Evolutionary conservation across 2,113 vertebrate genomes (phyloP).

Genomic region (Pleuronectes platessa): DNA sequence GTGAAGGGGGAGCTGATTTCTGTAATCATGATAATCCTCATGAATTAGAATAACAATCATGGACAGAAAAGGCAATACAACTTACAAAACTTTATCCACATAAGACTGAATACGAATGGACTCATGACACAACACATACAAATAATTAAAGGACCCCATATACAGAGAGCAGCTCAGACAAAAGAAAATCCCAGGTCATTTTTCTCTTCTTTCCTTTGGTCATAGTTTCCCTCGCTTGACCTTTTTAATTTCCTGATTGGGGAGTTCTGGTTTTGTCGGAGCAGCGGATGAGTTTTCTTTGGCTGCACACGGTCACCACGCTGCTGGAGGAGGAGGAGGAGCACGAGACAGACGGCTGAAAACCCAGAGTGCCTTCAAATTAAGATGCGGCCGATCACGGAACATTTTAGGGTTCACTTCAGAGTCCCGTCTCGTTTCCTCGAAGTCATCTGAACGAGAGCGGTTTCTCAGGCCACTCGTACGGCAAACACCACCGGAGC

Average conservation of each 20-base stretch:
- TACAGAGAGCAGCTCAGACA: neutral
- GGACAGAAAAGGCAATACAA: too few relatives aligned
- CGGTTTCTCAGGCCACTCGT: slow-evolving; percentile 2
- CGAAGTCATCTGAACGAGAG: slow-evolving; percentile 3
- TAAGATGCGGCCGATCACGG: slow-evolving; percentile 38
- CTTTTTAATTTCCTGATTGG: slow-evolving; percentile 66
- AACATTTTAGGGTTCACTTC: slow-evolving; percentile 55
- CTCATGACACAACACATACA: neutral
- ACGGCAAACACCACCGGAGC: slow-evolving; percentile 5
- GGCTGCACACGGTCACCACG: slow-evolving; percentile 36
- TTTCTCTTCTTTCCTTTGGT: slow-evolving; percentile 42
- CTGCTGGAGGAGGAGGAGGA: slow-evolving; percentile 9
- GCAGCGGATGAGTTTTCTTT: slow-evolving; percentile 62
- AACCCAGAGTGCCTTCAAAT: slow-evolving; percentile 42
- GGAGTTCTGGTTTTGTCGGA: slow-evolving; percentile 57
- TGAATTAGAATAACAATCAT: too few relatives aligned
- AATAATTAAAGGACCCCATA: neutral
- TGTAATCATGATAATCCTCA: neutral
- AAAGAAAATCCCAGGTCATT: slow-evolving; percentile 24
- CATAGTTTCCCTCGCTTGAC: slow-evolving; percentile 62
- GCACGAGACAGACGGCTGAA: slow-evolving; percentile 17
- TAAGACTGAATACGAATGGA: neutral
- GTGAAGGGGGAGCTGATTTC: neutral
- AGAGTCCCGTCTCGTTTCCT: slow-evolving; percentile 9
- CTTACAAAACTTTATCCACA: neutral